Percentiles rank a stretch among this genome's conserved stretches.
Evolutionary conservation across 2,797 vertebrate genomes (phyloP).

Genomic region (Microctenopoma lineatum): DNA sequence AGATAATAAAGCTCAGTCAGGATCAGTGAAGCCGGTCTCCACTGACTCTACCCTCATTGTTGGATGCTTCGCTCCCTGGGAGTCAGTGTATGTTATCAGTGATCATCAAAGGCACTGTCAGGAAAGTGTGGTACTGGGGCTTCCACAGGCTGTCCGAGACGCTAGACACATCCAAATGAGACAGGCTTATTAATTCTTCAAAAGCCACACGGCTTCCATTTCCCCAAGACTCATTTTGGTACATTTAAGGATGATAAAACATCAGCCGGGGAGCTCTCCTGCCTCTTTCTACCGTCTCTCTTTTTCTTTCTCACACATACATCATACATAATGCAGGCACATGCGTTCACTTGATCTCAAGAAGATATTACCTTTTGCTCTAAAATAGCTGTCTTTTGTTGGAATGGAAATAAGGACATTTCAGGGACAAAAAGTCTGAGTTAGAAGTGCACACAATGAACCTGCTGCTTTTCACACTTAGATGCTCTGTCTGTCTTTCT

Average conservation of each 20-base stretch:
- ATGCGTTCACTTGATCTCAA: slow-evolving; percentile 55
- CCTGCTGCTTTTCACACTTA: background rate
- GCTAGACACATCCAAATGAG: slow-evolving; percentile 77
- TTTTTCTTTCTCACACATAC: slow-evolving; percentile 59
- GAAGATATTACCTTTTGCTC: slow-evolving; percentile 54
- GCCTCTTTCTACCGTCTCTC: slow-evolving; percentile 38
- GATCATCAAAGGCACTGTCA: slow-evolving; percentile 85
- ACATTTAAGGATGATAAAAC: slow-evolving; percentile 82
- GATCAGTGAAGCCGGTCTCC: slow-evolving; percentile 78
- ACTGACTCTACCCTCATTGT: slow-evolving; percentile 77
- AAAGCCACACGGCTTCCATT: slow-evolving; percentile 68
- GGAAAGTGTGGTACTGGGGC: slow-evolving; percentile 81
- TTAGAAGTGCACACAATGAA: slow-evolving; percentile 29
- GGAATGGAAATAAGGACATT: slow-evolving; percentile 62
- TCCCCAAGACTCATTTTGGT: slow-evolving; percentile 81
- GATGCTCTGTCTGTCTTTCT: background rate
- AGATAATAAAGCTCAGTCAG: slow-evolving; percentile 78
- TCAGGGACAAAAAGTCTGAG: slow-evolving; percentile 31
- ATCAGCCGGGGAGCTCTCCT: slow-evolving; percentile 59
- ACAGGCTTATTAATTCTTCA: slow-evolving; percentile 84
- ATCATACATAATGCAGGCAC: slow-evolving; percentile 73
- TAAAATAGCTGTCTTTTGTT: slow-evolving; percentile 63
- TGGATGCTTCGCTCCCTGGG: slow-evolving; percentile 71
- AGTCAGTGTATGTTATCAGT: slow-evolving; percentile 76
- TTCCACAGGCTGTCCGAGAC: slow-evolving; percentile 70